phyloP scores from a whole-genome alignment of 1,140 invertebrate genomes.

The Aphaenogaster rudis region DNA sequence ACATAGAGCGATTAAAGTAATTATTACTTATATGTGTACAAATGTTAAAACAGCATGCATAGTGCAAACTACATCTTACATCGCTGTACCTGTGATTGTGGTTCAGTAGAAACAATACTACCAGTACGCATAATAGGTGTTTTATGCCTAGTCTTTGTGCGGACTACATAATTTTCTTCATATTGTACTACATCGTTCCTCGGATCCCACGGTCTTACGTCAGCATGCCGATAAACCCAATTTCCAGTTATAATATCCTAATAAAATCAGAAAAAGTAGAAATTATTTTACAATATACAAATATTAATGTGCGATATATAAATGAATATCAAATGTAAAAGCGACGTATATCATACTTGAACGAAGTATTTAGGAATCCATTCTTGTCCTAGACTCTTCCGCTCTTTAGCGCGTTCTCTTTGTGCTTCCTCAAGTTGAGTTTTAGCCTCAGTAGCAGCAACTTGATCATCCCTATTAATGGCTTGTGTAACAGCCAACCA shows the following conservation, averaged over 20 bases:
- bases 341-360: slow-evolving; percentile 84
- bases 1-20: slow-evolving; percentile 34
- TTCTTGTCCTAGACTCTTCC: slow-evolving; percentile 88
- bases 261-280: background rate
- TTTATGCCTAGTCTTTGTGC: slow-evolving; percentile 91
- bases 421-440: slow-evolving; percentile 95
- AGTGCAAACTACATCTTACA: slow-evolving; percentile 42
- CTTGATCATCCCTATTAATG: slow-evolving; percentile 92
- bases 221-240: slow-evolving; percentile 93
- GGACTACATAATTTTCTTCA: slow-evolving; percentile 91
- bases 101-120: slow-evolving; percentile 89
- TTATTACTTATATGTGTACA: slow-evolving; percentile 56
- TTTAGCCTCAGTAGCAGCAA: slow-evolving; percentile 96
- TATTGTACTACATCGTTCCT: slow-evolving; percentile 94
- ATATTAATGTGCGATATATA: background rate
- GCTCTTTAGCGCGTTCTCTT: slow-evolving; percentile 90
- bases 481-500: slow-evolving; percentile 95
- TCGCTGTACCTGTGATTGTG: slow-evolving; percentile 84
- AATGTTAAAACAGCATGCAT: slow-evolving; percentile 57
- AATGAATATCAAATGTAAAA: slow-evolving; percentile 14
- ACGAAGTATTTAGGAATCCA: slow-evolving; percentile 92
- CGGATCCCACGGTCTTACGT: slow-evolving; percentile 93
- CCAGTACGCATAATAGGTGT: slow-evolving; percentile 90
- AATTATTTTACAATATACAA: slow-evolving; percentile 12
- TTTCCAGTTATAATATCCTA: slow-evolving; percentile 89